Base-by-base conservation (phyloP, 2,888 invertebrate genomes). In the Venusia cambrica region DNA sequence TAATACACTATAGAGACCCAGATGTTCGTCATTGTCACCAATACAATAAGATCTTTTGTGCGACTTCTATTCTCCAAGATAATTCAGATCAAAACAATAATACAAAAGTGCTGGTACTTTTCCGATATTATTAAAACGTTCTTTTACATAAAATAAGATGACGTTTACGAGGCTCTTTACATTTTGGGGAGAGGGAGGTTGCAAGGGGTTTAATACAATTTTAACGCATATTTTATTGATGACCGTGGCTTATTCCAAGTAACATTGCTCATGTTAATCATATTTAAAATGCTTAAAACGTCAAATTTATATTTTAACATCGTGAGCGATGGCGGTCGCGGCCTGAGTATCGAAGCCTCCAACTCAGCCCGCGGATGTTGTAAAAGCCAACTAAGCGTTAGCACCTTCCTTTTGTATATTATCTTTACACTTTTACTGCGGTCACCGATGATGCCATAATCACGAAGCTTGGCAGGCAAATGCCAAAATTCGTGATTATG, bases 141-240 rank as follows among this genome's bases (percentile, higher is more conserved):
- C 27, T 47, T 48, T 39, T 29, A 32, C 33, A 33, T 38, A 37
- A 50, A 43, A 41, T 45, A 44, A 48, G 41, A 31, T 9, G 12
- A 26, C 30, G 36, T 36, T 45, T 36, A 30, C 28, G 34, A 31
- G 14, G 17, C 22, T 20, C 26, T 37, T 21, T 30, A 5, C 22
- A 36, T 49, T 40, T 40, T 26, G 26, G 4, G 3, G 21, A 27
- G 11, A 12, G 16, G 4, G 12, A 10, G 17, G 27, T 32, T 18
- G 14, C 14, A 20, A n/a, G 6, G 28, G 27, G 28, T 38, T 48
- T 40, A 35, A 42, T 45, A 34, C 21, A 32, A 38, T 42, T 45
- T 54, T 51, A 49, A 35, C 26, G 49, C 38, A 20, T 46, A 41
- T 54, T 61, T 61, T 52, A 56, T 49, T 24, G 46, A 35, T 38